These are phyloP conservation scores for Actenoides hombroni DNA, from an alignment of 2,113 vertebrate genomes.

Conservation along the genomic window DNA sequence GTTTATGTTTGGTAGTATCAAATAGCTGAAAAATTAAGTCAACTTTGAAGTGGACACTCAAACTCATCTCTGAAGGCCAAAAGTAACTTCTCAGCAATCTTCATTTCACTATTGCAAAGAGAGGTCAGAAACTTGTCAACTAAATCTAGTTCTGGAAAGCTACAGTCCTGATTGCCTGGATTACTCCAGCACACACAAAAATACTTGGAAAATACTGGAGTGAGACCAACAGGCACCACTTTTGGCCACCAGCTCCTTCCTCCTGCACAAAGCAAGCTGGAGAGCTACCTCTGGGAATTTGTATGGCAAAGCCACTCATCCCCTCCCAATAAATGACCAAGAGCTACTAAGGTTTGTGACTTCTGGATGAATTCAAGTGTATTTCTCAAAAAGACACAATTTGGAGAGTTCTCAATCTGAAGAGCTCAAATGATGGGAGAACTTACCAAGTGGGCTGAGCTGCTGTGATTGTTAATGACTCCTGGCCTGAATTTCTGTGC, in stretches of 20 bases:
- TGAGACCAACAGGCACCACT: not conserved
- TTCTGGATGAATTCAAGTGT: not conserved
- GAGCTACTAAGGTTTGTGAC: not conserved
- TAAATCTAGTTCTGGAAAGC: slow-evolving; percentile 17
- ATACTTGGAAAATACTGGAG: not conserved
- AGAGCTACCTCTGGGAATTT: not conserved
- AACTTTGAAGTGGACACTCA: slow-evolving; percentile 33
- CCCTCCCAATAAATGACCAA: not conserved
- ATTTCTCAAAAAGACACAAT: not conserved
- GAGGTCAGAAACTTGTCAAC: slow-evolving; percentile 50
- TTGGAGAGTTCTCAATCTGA: not conserved
- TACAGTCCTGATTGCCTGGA: not conserved
- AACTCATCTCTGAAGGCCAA: not conserved
- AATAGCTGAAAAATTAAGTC: slow-evolving; percentile 29
- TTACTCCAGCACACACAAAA: not conserved
- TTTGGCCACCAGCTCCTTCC: not conserved
- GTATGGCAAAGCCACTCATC: not conserved
- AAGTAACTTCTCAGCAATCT: slow-evolving; percentile 28
- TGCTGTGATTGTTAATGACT: not conserved
- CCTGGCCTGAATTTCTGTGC: not conserved
- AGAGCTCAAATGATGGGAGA: not conserved
- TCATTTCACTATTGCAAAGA: not conserved
- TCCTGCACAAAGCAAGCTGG: not conserved
- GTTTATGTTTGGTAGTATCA: slow-evolving; percentile 7
- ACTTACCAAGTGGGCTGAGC: not conserved